Evolutionary conservation across 2,888 invertebrate species (phyloP).

Genomic region (Acleris cristana): DNA sequence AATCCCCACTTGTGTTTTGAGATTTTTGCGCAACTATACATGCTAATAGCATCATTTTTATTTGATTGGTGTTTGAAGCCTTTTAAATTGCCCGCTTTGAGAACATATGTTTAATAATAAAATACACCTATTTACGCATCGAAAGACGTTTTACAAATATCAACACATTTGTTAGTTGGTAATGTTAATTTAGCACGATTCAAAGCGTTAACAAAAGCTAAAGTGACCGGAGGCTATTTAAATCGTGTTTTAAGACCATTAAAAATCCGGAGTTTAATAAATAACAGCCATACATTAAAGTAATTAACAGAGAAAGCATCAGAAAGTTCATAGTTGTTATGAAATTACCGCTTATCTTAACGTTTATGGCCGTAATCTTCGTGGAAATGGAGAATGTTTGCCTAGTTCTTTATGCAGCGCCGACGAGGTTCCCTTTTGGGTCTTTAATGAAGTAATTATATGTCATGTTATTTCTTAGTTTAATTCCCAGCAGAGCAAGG

Average conservation of each 20-base stretch:
- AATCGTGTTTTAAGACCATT: conserved; percentile 17
- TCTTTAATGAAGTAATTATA: conserved; percentile 2
- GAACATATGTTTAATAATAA: no score
- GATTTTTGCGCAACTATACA: no score
- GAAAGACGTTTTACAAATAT: no score
- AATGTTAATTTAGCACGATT: no score
- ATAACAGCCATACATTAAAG: conserved; percentile 25
- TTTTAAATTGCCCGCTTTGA: no score
- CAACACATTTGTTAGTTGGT: no score
- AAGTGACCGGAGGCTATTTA: neutral
- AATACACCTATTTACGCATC: no score
- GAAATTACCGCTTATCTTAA: conserved; percentile 75
- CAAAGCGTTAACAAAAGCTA: no score
- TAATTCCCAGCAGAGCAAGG: neutral
- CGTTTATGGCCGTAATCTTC: conserved; percentile 64
- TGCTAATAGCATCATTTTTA: no score
- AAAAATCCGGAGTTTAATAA: conserved; percentile 18
- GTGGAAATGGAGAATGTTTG: conserved; percentile 67
- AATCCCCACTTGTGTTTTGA: no score
- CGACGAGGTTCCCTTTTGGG: conserved; percentile 45
- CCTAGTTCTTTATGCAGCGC: conserved; percentile 51
- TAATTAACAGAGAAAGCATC: conserved; percentile 45
- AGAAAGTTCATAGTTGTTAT: conserved; percentile 59
- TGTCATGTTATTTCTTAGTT: neutral
- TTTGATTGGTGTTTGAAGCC: no score